Conservation (phyloP, 2,113 vertebrate species). For the Sturnira hondurensis region DNA sequence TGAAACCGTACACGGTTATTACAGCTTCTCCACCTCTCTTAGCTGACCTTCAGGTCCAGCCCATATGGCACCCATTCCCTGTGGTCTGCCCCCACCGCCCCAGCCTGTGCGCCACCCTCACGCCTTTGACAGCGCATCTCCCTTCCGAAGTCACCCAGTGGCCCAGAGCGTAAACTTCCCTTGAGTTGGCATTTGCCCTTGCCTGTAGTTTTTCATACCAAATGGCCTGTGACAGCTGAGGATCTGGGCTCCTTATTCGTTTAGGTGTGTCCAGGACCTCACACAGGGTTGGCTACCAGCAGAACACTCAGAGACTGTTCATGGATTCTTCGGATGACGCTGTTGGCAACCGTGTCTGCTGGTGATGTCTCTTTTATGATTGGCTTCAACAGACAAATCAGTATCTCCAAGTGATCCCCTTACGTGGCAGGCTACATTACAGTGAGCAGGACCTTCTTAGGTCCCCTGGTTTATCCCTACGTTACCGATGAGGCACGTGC, state of each 20-base stretch:
- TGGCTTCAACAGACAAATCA: neutral
- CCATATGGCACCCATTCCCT: neutral
- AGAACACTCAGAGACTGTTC: neutral
- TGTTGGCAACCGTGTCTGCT: neutral
- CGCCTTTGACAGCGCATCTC: neutral
- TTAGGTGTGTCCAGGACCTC: neutral
- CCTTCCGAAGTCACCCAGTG: neutral
- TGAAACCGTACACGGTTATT: neutral
- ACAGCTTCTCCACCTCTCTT: neutral
- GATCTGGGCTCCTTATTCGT: neutral
- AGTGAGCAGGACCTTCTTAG: neutral
- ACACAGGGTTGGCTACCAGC: neutral
- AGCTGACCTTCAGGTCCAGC: neutral
- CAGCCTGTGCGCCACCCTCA: accelerated
- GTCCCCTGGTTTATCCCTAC: neutral
- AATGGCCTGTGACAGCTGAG: neutral
- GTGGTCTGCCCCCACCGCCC: neutral
- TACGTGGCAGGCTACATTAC: neutral
- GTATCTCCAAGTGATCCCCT: neutral
- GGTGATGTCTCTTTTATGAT: neutral
- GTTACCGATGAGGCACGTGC: too few relatives aligned
- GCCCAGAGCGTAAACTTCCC: neutral
- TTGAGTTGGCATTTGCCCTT: neutral
- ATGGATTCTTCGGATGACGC: neutral
- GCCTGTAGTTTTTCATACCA: neutral